Percentiles rank a stretch among this genome's conserved stretches.
phyloP scores from a whole-genome alignment of 2,888 invertebrate species.

The Nephrotoma flavescens region DNA sequence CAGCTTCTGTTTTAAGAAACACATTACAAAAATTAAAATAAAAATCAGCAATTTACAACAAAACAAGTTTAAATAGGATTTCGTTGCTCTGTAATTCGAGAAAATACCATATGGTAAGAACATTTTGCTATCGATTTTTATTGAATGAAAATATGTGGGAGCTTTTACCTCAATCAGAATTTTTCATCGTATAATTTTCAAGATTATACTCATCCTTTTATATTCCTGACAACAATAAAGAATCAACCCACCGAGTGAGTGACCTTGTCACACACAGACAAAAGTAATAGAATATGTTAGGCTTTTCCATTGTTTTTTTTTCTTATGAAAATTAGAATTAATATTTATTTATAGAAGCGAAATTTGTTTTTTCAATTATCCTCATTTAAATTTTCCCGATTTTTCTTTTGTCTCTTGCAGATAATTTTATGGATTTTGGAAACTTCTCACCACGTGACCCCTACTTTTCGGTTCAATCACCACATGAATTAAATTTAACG shows the following conservation, averaged over 20 bases:
- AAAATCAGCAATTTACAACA: no score
- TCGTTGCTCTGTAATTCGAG: neutral
- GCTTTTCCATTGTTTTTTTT: neutral
- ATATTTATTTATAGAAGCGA: neutral
- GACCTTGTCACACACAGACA: neutral
- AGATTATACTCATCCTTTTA: neutral
- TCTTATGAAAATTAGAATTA: neutral
- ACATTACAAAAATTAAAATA: no score
- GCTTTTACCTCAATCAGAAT: neutral
- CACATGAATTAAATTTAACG: neutral
- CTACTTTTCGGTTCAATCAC: neutral
- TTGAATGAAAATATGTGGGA: neutral
- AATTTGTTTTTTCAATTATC: neutral
- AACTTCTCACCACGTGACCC: slow-evolving; percentile 9
- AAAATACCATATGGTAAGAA: neutral
- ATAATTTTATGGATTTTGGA: slow-evolving; percentile 8
- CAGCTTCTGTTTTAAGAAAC: no score
- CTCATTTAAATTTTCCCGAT: neutral
- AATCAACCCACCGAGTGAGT: neutral
- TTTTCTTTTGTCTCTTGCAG: slow-evolving; percentile 17
- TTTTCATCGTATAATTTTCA: neutral
- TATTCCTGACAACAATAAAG: neutral
- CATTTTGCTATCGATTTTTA: neutral
- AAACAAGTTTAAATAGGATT: no score
- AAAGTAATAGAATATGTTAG: neutral